Evolutionary conservation across 2,113 vertebrate genomes (phyloP), one percentile per base, ranked within the genome.

Genomic region (Canis aureus): DNA sequence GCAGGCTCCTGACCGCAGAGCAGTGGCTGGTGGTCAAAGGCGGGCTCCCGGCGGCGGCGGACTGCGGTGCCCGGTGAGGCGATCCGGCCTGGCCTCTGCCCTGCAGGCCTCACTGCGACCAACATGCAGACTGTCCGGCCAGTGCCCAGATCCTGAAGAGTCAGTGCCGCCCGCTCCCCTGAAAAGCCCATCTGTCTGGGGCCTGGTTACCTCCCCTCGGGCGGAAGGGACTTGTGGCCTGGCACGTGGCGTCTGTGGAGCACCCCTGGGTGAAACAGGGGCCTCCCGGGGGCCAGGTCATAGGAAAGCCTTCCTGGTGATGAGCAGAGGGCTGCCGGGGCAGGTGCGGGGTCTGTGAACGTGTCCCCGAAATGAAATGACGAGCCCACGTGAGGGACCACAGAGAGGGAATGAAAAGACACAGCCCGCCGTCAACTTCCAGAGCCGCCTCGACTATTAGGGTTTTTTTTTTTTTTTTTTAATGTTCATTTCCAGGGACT

Each of bases 401-500:
- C 60, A 82, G 66, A 84, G 94, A 97, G 94, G 88, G 97, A 4
- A 59, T n/a, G 55, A 53, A 27, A 25, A 84, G 57, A 25, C 25
- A 5, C 22, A 4, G 17, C 49, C 8, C 5, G 15, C 6, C 1
- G 0, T 5, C 60, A 11, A 5, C 23, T n/a, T 23, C n/a, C n/a
- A 73, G 85, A 23, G 35, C n/a, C 15, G 3, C 84, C 3, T 17
- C 4, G 1, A 8, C 67, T 69, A n/a, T n/a, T 19, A 69, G 16
- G 29, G 5, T n/a, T n/a, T 4, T 7, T 32, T 32, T 67, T 32
- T 67, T 67, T 35, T 35, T 35, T 67, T 66, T 29, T 32, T 0
- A 17, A 67, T 19, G n/a, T 32, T 84, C 53, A 27, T 98, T 98
- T 98, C 94, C 90, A 80, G 92, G 85, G 89, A 82, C 53, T 49